Conservation (phyloP, 1,140 invertebrate genomes). For the Galleria mellonella region DNA sequence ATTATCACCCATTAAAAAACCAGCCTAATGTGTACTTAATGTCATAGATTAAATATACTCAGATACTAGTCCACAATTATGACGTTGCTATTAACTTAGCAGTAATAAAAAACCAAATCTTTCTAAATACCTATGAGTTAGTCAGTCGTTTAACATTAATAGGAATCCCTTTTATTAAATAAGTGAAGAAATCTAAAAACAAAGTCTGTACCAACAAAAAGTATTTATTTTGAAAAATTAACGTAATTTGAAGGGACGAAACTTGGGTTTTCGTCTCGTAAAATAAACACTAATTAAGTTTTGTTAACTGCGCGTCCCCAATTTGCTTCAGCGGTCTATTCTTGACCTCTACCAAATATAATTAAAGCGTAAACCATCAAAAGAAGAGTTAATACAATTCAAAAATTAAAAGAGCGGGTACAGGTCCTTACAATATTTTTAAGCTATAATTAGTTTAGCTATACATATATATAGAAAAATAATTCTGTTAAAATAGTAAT, state of each 20-base stretch:
- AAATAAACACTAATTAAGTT: slow-evolving; percentile 3
- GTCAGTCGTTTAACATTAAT: too few species aligned
- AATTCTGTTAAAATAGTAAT: too few species aligned
- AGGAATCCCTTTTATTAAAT: too few species aligned
- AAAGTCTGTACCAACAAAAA: background rate
- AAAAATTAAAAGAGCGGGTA: background rate
- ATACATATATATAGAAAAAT: too few species aligned
- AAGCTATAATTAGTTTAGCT: background rate
- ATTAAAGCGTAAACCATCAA: slow-evolving; percentile 1
- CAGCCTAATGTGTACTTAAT: too few species aligned
- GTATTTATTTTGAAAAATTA: slow-evolving; percentile 2
- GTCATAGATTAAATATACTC: too few species aligned
- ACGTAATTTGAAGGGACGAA: background rate
- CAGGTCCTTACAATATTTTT: background rate
- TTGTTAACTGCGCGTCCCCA: background rate
- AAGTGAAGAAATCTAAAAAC: too few species aligned
- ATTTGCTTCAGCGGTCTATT: background rate
- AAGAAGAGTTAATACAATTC: background rate
- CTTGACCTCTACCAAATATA: slow-evolving; percentile 1
- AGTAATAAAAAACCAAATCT: too few species aligned
- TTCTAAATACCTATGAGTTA: too few species aligned
- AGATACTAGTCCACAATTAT: too few species aligned
- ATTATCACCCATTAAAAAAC: too few species aligned
- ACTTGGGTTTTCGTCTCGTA: background rate
- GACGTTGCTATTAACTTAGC: too few species aligned